Percentiles rank a stretch among this genome's conserved stretches.
phyloP scores from a whole-genome alignment of 2,113 vertebrate genomes.

The Mesocricetus auratus region DNA sequence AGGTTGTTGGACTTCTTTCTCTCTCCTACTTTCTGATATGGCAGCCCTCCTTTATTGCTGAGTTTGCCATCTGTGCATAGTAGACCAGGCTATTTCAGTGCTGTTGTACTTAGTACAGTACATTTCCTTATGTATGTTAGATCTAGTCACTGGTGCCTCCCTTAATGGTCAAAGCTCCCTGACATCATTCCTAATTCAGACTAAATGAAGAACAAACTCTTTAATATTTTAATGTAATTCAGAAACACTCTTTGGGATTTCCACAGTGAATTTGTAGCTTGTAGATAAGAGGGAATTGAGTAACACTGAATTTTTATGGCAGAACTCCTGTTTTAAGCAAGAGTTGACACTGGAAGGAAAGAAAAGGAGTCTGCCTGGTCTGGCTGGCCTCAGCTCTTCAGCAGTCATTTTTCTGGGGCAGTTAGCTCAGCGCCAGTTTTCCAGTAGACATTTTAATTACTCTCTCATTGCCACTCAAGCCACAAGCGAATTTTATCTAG shows the following conservation, averaged over 20 bases:
- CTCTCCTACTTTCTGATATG: neutral
- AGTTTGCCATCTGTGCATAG: neutral
- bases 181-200: slow-evolving; percentile 52
- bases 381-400: slow-evolving; percentile 14
- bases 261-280: slow-evolving; percentile 57
- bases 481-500: slow-evolving; percentile 74
- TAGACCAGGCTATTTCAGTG: neutral
- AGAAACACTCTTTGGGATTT: slow-evolving; percentile 5
- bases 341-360: neutral
- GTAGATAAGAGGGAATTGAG: slow-evolving; percentile 44
- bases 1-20: neutral
- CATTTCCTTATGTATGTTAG: neutral
- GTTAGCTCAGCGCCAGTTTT: slow-evolving; percentile 82
- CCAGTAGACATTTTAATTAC: slow-evolving; percentile 87
- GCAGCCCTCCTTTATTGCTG: neutral
- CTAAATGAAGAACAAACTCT: slow-evolving; percentile 53
- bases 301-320: slow-evolving; percentile 38
- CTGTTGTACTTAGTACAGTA: neutral
- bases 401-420: slow-evolving; percentile 74
- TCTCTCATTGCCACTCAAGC: slow-evolving; percentile 84
- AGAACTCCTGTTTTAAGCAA: slow-evolving; percentile 24
- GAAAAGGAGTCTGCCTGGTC: neutral
- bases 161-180: slow-evolving; percentile 12
- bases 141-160: slow-evolving; percentile 35
- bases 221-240: slow-evolving; percentile 54